These are phyloP conservation scores for Leptinotarsa tumamoca DNA, from an alignment of 2,888 invertebrate species.

Conservation along the genomic window DNA sequence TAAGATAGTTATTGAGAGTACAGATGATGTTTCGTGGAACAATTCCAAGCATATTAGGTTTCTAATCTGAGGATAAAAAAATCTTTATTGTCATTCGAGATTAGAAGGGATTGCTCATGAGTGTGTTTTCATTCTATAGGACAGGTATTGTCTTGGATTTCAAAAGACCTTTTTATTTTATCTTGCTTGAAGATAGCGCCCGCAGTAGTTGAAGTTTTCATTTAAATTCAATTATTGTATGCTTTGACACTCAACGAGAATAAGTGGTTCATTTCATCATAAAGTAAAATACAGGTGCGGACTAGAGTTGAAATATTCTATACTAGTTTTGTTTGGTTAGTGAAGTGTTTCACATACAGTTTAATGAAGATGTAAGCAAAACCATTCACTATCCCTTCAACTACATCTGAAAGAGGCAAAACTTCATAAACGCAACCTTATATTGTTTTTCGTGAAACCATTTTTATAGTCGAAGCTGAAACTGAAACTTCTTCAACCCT, in stretches of 20 bases:
- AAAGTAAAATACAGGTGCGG: neutral
- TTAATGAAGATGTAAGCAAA: too few species aligned
- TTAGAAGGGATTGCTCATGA: conserved; percentile 14
- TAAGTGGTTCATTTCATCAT: neutral
- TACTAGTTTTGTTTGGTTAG: too few species aligned
- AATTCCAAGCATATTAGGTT: conserved; percentile 20
- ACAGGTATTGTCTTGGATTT: conserved; percentile 14
- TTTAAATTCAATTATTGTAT: neutral
- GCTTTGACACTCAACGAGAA: neutral
- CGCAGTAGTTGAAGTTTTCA: neutral
- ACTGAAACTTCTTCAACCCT: too few species aligned
- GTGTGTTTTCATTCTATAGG: conserved; percentile 5
- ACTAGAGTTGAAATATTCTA: too few species aligned
- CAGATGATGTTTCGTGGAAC: conserved; percentile 13
- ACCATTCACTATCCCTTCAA: too few species aligned
- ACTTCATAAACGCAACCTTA: too few species aligned
- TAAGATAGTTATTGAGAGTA: conserved; percentile 20
- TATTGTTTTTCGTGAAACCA: too few species aligned
- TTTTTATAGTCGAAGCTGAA: too few species aligned
- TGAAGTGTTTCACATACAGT: too few species aligned
- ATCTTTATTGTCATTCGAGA: conserved; percentile 26
- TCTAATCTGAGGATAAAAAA: conserved; percentile 25
- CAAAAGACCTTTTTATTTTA: conserved; percentile 19
- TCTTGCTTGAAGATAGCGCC: conserved; percentile 8
- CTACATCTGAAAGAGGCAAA: too few species aligned